These are phyloP conservation scores for Temnothorax rugatulus DNA, from an alignment of 2,888 invertebrate species.

Conservation along the genomic window DNA sequence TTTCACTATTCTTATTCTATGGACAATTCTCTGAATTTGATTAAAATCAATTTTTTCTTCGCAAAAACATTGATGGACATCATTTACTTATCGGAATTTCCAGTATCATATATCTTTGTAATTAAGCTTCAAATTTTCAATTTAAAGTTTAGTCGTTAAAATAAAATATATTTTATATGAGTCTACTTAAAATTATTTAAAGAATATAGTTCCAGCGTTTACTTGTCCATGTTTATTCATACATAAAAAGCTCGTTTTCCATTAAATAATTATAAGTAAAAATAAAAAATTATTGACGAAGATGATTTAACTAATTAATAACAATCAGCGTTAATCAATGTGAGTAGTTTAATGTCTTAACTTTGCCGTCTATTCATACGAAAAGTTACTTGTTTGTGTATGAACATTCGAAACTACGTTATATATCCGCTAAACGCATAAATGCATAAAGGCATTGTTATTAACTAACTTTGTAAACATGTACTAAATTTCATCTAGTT, in stretches of 20 bases:
- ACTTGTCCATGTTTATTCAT: neutral
- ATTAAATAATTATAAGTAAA: neutral
- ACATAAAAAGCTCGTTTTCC: neutral
- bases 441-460: conserved; percentile 25
- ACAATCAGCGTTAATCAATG: neutral
- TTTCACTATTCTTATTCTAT: neutral
- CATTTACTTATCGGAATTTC: neutral
- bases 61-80: neutral
- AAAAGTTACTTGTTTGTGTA: conserved; percentile 2
- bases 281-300: neutral
- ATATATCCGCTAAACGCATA: conserved; percentile 4
- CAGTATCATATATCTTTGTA: neutral
- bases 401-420: conserved; percentile 22
- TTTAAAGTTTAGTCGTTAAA: neutral
- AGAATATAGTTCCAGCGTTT: neutral
- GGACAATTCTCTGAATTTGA: neutral
- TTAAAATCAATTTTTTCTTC: neutral
- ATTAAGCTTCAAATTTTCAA: neutral
- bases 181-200: neutral
- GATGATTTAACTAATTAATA: neutral
- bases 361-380: conserved; percentile 11
- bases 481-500: conserved; percentile 8
- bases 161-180: neutral
- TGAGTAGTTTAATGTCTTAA: conserved; percentile 34
- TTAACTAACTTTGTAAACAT: conserved; percentile 19